Base-by-base conservation (phyloP, 2,888 invertebrate species). In the Athalia circularis region DNA sequence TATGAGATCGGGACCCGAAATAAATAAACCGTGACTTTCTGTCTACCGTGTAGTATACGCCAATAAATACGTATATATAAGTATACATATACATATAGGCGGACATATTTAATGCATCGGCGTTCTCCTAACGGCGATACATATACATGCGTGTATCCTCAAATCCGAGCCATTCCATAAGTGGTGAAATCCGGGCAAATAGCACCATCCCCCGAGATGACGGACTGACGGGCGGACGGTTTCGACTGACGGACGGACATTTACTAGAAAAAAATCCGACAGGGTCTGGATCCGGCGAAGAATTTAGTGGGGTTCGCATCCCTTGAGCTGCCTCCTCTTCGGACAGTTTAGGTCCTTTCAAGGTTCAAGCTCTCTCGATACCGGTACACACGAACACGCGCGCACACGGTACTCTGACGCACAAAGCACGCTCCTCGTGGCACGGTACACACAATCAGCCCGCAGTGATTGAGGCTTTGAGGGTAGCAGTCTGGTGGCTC, bases 391-490 rank as follows among this genome's bases (percentile, higher is more conserved):
- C 54, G 11, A 9, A 54, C 11, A 54, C 47, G 59, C 72, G 1
- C 65, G 48, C 48, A 72, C 29, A 6, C 29, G 45, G 9, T 45
- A 72, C 59, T 62, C 75, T 45, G 47, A 64, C 75, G 50, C 29
- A 62, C 48, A 75, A 75, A 75, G 61, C 75, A 75, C 62, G 48
- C 45, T 72, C 57, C 72, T 48, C 43, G 62, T 75, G 62, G 62
- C 75, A 72, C 57, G 83, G 84, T 84, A 85, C 84, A 84, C 83
- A 87, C 87, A 86, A 86, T 86, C 85, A 86, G 83, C 85, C 84
- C 85, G 85, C 86, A 86, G 86, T 86, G 87, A 86, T 87, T 87
- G 86, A 86, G 84, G 84, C 85, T 86, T 86, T 86, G 82, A 87
- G 85, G 83, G 84, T 84, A 75, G 61, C 75, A 64, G 75, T 48